phyloP scores from a whole-genome alignment of 2,888 invertebrate genomes.

The Eupithecia subfuscata region DNA sequence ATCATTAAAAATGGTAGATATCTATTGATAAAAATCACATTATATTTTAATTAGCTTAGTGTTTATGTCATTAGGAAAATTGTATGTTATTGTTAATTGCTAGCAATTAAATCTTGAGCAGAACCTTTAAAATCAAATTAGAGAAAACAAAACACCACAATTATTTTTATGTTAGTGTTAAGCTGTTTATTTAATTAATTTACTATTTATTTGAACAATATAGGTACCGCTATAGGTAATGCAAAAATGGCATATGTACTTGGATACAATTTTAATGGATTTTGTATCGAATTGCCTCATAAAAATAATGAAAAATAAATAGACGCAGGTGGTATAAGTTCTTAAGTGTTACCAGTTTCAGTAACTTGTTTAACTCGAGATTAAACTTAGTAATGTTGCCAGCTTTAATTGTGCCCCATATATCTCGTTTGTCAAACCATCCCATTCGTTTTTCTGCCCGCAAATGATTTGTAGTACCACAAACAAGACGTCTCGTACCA shows the following conservation, averaged over 20 bases:
- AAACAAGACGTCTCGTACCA: constrained; percentile 38
- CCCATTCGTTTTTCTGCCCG: constrained; percentile 39
- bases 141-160: not conserved
- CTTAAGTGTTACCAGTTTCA: constrained; percentile 10
- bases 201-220: no score
- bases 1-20: not conserved
- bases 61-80: not conserved
- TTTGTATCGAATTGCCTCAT: no score
- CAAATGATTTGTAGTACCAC: constrained; percentile 43
- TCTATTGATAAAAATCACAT: constrained; percentile 22
- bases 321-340: constrained; percentile 1
- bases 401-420: constrained; percentile 42
- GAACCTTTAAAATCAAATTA: constrained; percentile 8
- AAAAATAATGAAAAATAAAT: not conserved
- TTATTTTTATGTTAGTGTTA: not conserved
- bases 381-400: constrained; percentile 23
- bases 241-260: no score
- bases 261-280: no score
- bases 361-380: constrained; percentile 11
- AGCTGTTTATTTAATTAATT: not conserved
- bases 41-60: constrained; percentile 24
- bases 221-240: no score
- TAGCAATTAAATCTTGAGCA: constrained; percentile 16
- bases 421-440: constrained; percentile 36
- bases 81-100: constrained; percentile 19